Evolutionary conservation across 2,113 vertebrate species (phyloP), one percentile per base, ranked within the genome.

Genomic region (Eonycteris spelaea): DNA sequence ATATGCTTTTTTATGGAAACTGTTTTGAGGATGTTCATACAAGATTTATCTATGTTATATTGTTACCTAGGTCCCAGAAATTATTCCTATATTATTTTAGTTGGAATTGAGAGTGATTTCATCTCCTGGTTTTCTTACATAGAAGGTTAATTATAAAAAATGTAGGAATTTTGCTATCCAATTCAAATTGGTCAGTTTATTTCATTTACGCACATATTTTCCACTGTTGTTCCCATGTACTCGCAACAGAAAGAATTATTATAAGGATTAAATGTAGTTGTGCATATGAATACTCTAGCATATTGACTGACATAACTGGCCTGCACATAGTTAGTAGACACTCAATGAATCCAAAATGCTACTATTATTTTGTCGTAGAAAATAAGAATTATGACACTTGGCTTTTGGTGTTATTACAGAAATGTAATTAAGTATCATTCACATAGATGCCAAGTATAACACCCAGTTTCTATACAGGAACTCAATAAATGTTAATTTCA

Each of bases 401-500:
- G 14, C 11, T 90, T 53, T 84, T 24, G 7, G 10, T 21, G 7
- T 88, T 80, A 90, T 85, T 92, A 87, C 26, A 65, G 67, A 92
- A 77, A 74, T 45, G 35, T 78, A 88, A 63, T 92, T 95, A 96
- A 90, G 65, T 88, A 68, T 28, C 16, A 43, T 57, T 22, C 48
- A 67, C 63, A 57, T 38, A 55, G 48, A 30, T 53, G 11, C 6
- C 74, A 67, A 78, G 19, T 90, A 88, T 6, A 68, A 33, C 57
- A 35, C 33, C 13, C 3, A 15, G 43, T 67, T 90, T 86, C 80
- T 85, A 33, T 82, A 48, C 3, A 92, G 45, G 55, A 94, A 90
- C 67, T 96, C 87, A 77, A 38, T 91, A 80, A 86, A 92, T 95
- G 71, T 45, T 97, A 48, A 95, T 90, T 96, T 86, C 16, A 95